phyloP scores from a whole-genome alignment of 2,888 invertebrate species.

The Drosophila paucipuncta region DNA sequence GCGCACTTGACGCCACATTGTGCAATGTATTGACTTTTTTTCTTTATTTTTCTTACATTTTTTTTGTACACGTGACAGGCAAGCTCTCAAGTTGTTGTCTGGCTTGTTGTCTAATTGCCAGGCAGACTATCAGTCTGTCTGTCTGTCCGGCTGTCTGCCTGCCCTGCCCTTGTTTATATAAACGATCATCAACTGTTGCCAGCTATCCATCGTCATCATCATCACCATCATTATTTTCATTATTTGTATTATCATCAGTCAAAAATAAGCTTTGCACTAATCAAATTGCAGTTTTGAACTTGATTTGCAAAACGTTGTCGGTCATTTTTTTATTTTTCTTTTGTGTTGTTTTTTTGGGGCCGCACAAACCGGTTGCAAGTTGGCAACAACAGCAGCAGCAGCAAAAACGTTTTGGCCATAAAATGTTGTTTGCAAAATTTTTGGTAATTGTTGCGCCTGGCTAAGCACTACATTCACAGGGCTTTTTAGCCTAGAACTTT shows the following conservation, averaged over 20 bases:
- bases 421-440: neutral
- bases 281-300: constrained; percentile 70
- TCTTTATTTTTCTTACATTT: neutral
- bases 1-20: constrained; percentile 70
- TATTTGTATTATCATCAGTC: neutral
- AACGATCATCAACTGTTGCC: constrained; percentile 27
- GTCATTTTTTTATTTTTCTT: constrained; percentile 9
- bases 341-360: constrained; percentile 8
- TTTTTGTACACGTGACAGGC: constrained; percentile 73
- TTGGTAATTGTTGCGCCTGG: neutral
- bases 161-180: constrained; percentile 36
- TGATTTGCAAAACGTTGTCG: constrained; percentile 45
- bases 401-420: neutral
- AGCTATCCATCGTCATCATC: constrained; percentile 9
- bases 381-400: neutral
- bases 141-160: neutral
- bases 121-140: neutral
- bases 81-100: constrained; percentile 46
- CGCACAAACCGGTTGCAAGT: constrained; percentile 42
- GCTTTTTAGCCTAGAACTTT: neutral
- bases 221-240: constrained; percentile 12
- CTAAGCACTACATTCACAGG: neutral
- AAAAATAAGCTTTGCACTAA: constrained; percentile 27
- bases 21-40: constrained; percentile 73
- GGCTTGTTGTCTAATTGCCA: constrained; percentile 27